Percentiles rank a stretch among this genome's conserved stretches.
Conservation (phyloP, 2,113 vertebrate genomes). For the Chroicocephalus ridibundus region DNA sequence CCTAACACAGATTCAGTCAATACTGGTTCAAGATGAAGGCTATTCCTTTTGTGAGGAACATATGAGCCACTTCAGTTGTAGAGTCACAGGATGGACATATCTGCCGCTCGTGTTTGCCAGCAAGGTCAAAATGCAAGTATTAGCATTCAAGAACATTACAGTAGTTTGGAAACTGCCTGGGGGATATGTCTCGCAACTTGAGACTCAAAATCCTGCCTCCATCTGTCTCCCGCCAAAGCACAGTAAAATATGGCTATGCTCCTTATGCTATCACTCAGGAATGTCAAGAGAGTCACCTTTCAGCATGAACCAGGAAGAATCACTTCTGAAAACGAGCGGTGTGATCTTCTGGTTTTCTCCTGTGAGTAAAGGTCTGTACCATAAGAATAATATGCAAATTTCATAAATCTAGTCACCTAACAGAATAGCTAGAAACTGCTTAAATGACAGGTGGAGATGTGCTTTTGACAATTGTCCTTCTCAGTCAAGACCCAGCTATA, state of each 20-base stretch:
- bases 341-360: background rate
- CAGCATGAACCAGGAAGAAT: constrained; percentile 24
- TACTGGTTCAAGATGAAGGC: background rate
- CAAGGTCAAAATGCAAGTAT: background rate
- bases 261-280: background rate
- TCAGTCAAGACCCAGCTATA: background rate
- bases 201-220: constrained; percentile 5
- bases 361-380: background rate
- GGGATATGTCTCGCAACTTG: background rate
- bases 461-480: background rate
- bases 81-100: background rate
- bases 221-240: constrained; percentile 32
- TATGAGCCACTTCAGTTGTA: background rate
- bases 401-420: background rate
- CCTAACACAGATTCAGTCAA: background rate
- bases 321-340: background rate
- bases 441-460: background rate
- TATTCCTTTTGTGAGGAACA: background rate
- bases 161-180: background rate
- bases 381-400: background rate
- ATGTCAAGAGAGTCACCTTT: constrained; percentile 8
- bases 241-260: background rate
- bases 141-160: background rate
- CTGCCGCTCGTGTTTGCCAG: accelerated
- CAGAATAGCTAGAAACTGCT: background rate